Evolutionary conservation across 2,797 vertebrate species (phyloP).

Genomic region (Clamator glandarius): DNA sequence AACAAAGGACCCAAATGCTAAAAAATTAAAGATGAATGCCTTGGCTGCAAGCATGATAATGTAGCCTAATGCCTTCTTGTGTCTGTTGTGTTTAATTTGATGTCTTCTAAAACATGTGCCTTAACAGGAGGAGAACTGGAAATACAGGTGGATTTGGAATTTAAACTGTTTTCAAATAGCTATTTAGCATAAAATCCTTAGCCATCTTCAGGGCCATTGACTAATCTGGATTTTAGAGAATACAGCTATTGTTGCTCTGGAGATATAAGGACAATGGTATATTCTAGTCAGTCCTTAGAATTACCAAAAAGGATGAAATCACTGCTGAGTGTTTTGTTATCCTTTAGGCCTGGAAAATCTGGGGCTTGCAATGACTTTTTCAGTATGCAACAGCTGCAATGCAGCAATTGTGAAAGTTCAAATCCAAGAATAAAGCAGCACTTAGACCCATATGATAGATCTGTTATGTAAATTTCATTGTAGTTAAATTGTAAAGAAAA

Average conservation of each 20-base stretch:
- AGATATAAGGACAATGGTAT: constrained; percentile 9
- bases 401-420: not conserved
- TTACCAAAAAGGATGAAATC: not conserved
- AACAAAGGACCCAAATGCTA: not conserved
- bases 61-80: not conserved
- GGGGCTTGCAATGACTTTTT: not conserved
- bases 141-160: constrained; percentile 35
- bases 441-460: not conserved
- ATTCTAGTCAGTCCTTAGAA: constrained; percentile 11
- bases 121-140: not conserved
- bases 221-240: constrained; percentile 31
- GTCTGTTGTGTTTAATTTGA: not conserved
- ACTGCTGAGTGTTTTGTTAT: not conserved
- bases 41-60: not conserved
- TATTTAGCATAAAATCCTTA: not conserved
- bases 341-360: not conserved
- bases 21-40: not conserved
- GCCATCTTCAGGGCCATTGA: constrained; percentile 19
- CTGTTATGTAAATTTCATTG: not conserved
- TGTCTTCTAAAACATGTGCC: not conserved
- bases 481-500: not conserved
- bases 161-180: not conserved
- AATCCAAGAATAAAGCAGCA: not conserved
- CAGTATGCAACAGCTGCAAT: not conserved
- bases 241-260: constrained; percentile 4